phyloP scores from a whole-genome alignment of 2,797 vertebrate species.

The Xiphophorus birchmanni region DNA sequence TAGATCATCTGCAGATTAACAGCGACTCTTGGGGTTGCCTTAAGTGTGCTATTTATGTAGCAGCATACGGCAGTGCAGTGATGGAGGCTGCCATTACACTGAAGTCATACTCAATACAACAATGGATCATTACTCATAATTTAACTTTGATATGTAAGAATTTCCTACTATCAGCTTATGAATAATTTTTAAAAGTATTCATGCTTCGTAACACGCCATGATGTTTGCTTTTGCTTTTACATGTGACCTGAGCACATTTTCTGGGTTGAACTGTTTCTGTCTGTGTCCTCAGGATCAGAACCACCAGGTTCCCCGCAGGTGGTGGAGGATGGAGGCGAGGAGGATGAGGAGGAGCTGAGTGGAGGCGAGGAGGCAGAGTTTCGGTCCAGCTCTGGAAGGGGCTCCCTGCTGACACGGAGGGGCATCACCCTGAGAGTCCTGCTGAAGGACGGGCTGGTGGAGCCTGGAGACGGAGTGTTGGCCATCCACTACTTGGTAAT shows the following conservation, averaged over 20 bases:
- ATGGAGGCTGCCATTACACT: constrained; percentile 39
- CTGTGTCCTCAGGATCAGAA: constrained; percentile 78
- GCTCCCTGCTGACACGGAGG: constrained; percentile 88
- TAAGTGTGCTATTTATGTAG: constrained; percentile 31
- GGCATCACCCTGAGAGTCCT: constrained; percentile 93
- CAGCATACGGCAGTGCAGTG: constrained; percentile 16
- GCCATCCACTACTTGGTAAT: constrained; percentile 90
- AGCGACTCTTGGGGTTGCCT: constrained; percentile 13
- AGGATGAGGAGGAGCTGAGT: constrained; percentile 91
- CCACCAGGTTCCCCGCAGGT: constrained; percentile 81
- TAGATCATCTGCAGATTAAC: constrained; percentile 26
- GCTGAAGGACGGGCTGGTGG: constrained; percentile 92
- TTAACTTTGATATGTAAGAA: background rate
- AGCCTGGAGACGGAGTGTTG: constrained; percentile 89
- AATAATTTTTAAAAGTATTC: background rate
- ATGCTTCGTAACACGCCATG: constrained; percentile 3
- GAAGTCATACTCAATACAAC: constrained; percentile 29
- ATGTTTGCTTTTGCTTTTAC: constrained; percentile 2
- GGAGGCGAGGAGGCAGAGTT: constrained; percentile 82
- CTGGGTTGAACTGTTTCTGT: constrained; percentile 9
- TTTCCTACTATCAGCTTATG: constrained; percentile 3
- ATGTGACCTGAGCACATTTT: background rate
- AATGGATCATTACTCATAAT: background rate
- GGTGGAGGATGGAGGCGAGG: constrained; percentile 88
- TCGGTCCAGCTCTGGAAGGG: constrained; percentile 72